phyloP scores from a whole-genome alignment of 2,113 vertebrate species.

The Lophochroa leadbeateri region DNA sequence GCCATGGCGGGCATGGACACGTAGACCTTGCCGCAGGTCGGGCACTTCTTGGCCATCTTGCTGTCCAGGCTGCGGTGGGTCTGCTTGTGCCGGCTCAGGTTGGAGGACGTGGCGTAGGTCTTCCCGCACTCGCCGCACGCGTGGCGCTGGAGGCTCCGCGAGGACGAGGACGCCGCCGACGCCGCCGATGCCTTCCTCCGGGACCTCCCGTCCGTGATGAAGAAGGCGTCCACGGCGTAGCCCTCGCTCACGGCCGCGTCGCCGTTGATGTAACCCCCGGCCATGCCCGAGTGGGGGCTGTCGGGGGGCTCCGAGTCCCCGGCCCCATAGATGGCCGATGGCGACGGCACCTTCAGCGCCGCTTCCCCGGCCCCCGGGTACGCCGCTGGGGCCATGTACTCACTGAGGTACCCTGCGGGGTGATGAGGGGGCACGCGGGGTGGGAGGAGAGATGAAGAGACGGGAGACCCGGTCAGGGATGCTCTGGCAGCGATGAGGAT shows the following conservation, averaged over 20 bases:
- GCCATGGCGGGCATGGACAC: constrained; percentile 97
- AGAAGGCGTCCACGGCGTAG: neutral
- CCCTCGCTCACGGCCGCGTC: neutral
- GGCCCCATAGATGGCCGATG: neutral
- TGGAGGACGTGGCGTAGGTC: constrained; percentile 96
- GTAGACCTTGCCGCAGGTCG: constrained; percentile 90
- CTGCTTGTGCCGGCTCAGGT: constrained; percentile 97
- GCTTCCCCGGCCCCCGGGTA: neutral
- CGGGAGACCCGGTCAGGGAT: neutral
- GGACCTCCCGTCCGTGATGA: neutral
- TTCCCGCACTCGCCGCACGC: constrained; percentile 84
- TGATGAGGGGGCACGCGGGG: too few relatives aligned
- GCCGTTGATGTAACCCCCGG: neutral
- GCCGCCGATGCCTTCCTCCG: neutral
- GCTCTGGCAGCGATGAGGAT: neutral
- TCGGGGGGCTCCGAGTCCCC: neutral
- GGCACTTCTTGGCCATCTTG: constrained; percentile 96
- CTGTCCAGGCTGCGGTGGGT: constrained; percentile 98
- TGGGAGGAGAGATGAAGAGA: neutral
- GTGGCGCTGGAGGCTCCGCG: neutral
- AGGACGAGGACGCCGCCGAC: fast-evolving
- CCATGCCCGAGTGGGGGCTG: neutral
- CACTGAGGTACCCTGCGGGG: neutral
- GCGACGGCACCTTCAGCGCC: neutral
- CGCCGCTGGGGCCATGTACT: neutral